These are phyloP conservation scores for Cheilosia impressa DNA, from an alignment of 2,888 invertebrate species.

Conservation along the genomic window DNA sequence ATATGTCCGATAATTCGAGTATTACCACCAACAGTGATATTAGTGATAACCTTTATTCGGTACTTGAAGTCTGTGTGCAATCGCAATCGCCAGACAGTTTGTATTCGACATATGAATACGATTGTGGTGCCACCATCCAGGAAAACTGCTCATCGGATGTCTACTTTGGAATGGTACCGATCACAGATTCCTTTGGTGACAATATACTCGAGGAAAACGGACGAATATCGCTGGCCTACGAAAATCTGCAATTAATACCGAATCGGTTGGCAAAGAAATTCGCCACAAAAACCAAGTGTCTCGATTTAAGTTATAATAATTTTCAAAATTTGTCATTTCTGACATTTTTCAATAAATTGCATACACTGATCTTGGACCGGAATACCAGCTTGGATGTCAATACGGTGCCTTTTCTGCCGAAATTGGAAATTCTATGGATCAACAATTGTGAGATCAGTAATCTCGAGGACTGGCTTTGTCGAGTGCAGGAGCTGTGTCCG, in stretches of 20 bases:
- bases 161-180: constrained; percentile 79
- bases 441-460: constrained; percentile 87
- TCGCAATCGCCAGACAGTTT: constrained; percentile 79
- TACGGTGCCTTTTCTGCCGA: constrained; percentile 88
- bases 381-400: constrained; percentile 90
- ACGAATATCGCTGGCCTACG: constrained; percentile 86
- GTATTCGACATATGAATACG: constrained; percentile 80
- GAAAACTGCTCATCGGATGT: constrained; percentile 69
- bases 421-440: constrained; percentile 90
- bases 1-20: not conserved
- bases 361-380: constrained; percentile 91
- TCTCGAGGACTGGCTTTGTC: constrained; percentile 89
- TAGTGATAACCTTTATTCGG: constrained; percentile 73
- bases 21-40: not conserved
- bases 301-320: constrained; percentile 90
- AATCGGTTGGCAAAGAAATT: constrained; percentile 87
- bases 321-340: constrained; percentile 91
- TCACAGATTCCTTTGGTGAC: constrained; percentile 79
- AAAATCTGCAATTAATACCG: constrained; percentile 86
- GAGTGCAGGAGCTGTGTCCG: constrained; percentile 89
- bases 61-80: constrained; percentile 79
- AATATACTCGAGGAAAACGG: constrained; percentile 84
- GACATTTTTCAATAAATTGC: constrained; percentile 88
- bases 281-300: constrained; percentile 86
- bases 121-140: constrained; percentile 76